A percentile compares a stretch with the other conserved stretches of the same genome.
Conservation (phyloP, 1,140 invertebrate species). For the Listronotus oregonensis region DNA sequence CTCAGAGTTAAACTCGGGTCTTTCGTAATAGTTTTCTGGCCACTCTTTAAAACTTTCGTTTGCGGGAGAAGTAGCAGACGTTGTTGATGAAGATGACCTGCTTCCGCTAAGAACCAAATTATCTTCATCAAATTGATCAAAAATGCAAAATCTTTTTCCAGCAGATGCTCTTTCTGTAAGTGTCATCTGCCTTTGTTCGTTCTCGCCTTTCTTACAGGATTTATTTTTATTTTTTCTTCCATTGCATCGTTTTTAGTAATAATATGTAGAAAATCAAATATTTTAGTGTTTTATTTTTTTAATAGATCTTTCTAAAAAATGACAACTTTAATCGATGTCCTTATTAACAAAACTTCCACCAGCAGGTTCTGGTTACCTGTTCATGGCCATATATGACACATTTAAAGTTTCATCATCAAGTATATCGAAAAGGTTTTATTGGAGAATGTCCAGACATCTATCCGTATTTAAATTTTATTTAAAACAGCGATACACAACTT, state of each 20-base stretch:
- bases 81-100: background rate
- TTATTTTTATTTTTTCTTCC: slow-evolving; percentile 24
- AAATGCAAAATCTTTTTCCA: slow-evolving; percentile 38
- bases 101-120: slow-evolving; percentile 12
- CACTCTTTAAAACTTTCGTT: slow-evolving; percentile 39
- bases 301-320: no score
- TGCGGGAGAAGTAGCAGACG: background rate
- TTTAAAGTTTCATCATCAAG: no score
- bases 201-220: slow-evolving; percentile 37
- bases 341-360: no score
- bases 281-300: no score
- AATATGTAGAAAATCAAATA: no score
- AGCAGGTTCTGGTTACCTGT: no score
- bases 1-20: slow-evolving; percentile 55
- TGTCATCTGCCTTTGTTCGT: slow-evolving; percentile 16
- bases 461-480: no score
- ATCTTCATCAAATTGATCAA: slow-evolving; percentile 30
- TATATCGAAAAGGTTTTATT: no score
- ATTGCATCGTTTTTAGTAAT: slow-evolving; percentile 8
- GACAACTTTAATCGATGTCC: no score
- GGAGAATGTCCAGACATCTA: no score
- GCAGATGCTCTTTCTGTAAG: slow-evolving; percentile 31
- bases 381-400: no score
- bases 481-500: no score
- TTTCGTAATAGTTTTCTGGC: slow-evolving; percentile 55